These are phyloP conservation scores for Leptinotarsa rubiginosa DNA, from an alignment of 2,888 invertebrate genomes.

Conservation along the genomic window DNA sequence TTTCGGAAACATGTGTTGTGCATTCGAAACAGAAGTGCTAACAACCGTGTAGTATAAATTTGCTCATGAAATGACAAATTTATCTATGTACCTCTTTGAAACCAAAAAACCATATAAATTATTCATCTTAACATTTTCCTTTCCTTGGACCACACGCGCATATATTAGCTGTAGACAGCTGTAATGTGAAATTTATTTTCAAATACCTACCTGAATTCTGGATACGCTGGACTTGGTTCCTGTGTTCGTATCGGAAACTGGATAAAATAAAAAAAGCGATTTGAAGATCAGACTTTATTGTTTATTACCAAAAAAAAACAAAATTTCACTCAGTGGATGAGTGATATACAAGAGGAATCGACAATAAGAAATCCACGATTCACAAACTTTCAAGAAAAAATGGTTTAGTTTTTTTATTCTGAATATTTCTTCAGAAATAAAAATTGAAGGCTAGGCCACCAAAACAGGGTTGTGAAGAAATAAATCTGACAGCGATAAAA, in stretches of 20 bases:
- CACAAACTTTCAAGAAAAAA: too few species aligned
- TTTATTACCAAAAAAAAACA: too few species aligned
- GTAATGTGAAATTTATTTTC: slow-evolving; percentile 37
- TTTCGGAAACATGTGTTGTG: slow-evolving; percentile 36
- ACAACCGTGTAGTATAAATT: slow-evolving; percentile 49
- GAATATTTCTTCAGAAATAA: too few species aligned
- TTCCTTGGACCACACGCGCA: slow-evolving; percentile 51
- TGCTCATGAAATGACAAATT: slow-evolving; percentile 46
- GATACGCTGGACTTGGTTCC: not conserved
- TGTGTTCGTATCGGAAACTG: not conserved
- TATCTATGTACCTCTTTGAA: slow-evolving; percentile 43
- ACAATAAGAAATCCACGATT: too few species aligned
- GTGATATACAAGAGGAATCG: too few species aligned
- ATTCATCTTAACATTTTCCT: slow-evolving; percentile 45
- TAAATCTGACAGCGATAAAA: too few species aligned
- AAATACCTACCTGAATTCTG: slow-evolving; percentile 25
- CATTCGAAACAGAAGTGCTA: slow-evolving; percentile 41
- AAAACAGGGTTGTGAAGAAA: too few species aligned
- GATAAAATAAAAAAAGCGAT: not conserved
- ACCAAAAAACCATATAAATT: slow-evolving; percentile 44
- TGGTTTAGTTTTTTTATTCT: too few species aligned
- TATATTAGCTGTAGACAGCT: slow-evolving; percentile 42
- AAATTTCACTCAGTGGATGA: too few species aligned
- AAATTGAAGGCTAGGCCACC: too few species aligned
- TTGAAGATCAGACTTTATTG: too few species aligned